These are phyloP conservation scores for Rhinopithecus roxellana DNA, from an alignment of 2,113 vertebrate genomes.

Conservation along the genomic window DNA sequence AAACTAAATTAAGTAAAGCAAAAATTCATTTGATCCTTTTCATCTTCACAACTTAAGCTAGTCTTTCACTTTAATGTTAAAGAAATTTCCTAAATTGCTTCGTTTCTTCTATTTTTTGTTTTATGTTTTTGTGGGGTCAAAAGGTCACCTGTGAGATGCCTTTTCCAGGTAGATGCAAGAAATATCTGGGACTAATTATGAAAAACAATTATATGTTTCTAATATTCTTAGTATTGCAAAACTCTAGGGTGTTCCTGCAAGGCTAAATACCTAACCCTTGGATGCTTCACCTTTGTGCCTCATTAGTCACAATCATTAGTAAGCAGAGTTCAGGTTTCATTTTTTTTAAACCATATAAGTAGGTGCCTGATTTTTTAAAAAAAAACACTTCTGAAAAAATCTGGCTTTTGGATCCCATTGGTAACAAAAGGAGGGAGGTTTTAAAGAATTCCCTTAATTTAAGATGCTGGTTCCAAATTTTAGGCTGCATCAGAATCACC, in stretches of 20 bases:
- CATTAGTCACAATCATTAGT: constrained; percentile 33
- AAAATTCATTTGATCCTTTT: neutral
- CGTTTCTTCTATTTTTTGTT: neutral
- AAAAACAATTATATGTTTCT: neutral
- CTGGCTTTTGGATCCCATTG: neutral
- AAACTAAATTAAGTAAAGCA: constrained; percentile 4
- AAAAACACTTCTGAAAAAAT: neutral
- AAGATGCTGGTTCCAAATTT: neutral
- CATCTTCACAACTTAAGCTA: neutral
- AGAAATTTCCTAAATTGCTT: neutral
- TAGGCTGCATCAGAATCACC: neutral
- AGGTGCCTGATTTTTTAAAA: neutral
- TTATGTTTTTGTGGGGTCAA: neutral
- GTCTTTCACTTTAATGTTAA: constrained; percentile 7
- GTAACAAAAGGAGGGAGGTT: neutral
- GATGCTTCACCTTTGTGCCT: neutral
- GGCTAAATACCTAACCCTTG: neutral
- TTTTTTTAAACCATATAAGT: neutral
- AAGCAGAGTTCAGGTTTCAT: neutral
- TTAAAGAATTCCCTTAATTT: neutral
- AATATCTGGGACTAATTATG: neutral
- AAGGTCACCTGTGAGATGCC: neutral
- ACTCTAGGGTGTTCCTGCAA: neutral
- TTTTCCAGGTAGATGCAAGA: neutral
- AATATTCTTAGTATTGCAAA: neutral